These are phyloP conservation scores for Donacobius atricapilla DNA, from an alignment of 2,113 vertebrate genomes.

Conservation along the genomic window DNA sequence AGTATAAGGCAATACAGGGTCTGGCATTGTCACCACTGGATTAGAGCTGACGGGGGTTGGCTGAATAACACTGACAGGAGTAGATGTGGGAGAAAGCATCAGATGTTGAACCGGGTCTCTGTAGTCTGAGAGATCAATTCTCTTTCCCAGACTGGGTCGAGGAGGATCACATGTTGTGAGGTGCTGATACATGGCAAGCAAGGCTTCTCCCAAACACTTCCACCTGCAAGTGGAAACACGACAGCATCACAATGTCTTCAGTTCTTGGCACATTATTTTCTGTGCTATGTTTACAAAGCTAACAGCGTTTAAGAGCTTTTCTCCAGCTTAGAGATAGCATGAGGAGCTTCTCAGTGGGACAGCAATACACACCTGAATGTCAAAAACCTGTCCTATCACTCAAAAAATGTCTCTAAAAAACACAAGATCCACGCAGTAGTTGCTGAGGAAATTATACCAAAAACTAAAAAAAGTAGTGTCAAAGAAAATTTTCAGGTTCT, in stretches of 20 bases:
- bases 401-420: not conserved
- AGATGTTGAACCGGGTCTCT: conserved; percentile 75
- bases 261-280: not conserved
- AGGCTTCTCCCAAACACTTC: conserved; percentile 90
- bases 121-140: conserved; percentile 90
- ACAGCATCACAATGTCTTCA: not conserved
- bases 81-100: conserved; percentile 72
- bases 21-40: conserved; percentile 58
- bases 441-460: not conserved
- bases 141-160: conserved; percentile 85
- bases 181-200: conserved; percentile 90
- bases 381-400: not conserved
- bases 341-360: not conserved
- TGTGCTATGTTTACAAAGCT: not conserved
- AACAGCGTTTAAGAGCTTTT: not conserved
- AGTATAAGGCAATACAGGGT: conserved; percentile 64
- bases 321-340: not conserved
- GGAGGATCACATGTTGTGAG: conserved; percentile 89
- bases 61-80: conserved; percentile 76
- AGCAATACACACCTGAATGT: not conserved
- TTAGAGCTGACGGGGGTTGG: conserved; percentile 75
- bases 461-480: not conserved
- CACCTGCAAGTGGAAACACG: conserved; percentile 75
- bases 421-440: not conserved
- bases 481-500: not conserved